A percentile compares a stretch with the other conserved stretches of the same genome.
Evolutionary conservation across 2,797 vertebrate genomes (phyloP).

Genomic region (Anableps anableps): DNA sequence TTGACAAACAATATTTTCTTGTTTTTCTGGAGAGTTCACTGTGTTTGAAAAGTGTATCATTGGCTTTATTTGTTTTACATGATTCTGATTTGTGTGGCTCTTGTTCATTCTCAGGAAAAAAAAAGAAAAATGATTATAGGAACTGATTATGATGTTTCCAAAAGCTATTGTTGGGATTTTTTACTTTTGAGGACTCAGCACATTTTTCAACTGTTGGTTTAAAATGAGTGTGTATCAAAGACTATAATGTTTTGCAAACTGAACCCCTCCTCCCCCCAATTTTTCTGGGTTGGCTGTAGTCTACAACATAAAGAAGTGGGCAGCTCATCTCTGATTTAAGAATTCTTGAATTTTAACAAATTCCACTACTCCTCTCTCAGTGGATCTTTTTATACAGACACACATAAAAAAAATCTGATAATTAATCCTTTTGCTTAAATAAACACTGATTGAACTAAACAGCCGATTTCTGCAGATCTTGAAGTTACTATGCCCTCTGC

Average conservation of each 20-base stretch:
- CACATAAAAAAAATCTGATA: not conserved
- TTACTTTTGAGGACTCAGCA: not conserved
- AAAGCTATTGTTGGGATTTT: no score
- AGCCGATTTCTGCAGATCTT: not conserved
- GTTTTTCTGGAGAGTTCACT: no score
- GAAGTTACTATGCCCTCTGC: constrained; percentile 19
- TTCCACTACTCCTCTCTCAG: not conserved
- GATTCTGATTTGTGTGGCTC: not conserved
- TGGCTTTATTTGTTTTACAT: not conserved
- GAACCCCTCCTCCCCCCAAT: not conserved
- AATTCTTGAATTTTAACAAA: not conserved
- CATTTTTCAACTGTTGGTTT: not conserved
- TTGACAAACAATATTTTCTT: no score
- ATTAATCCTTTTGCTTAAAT: not conserved
- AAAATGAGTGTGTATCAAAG: not conserved
- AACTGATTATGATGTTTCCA: no score
- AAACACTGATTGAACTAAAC: not conserved
- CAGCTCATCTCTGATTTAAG: not conserved
- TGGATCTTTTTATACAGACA: not conserved
- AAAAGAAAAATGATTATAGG: not conserved
- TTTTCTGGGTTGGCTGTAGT: not conserved
- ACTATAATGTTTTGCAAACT: not conserved
- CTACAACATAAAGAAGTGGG: not conserved
- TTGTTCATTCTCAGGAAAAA: not conserved
- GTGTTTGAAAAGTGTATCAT: no score